Percentiles rank a stretch among this genome's conserved stretches.
Evolutionary conservation across 2,113 vertebrate species (phyloP).

Genomic region (Emydocephalus ijimae): DNA sequence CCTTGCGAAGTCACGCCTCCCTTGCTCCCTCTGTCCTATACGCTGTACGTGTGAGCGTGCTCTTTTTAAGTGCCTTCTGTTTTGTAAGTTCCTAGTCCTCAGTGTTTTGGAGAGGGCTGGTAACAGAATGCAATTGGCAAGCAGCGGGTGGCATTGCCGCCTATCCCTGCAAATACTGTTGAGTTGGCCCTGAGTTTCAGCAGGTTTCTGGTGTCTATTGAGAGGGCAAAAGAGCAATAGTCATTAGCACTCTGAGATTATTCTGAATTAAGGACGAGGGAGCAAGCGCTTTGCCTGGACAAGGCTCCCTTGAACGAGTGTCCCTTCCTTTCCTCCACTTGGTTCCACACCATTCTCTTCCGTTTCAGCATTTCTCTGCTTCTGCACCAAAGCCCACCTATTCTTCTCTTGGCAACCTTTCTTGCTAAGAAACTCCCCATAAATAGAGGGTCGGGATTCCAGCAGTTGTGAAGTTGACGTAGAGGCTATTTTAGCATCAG

Average conservation of each 20-base stretch:
- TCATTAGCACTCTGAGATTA: background rate
- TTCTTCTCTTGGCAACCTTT: background rate
- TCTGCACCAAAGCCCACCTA: background rate
- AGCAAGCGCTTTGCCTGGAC: slow-evolving; percentile 50
- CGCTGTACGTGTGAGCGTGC: background rate
- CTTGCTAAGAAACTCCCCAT: background rate
- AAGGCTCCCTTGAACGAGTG: slow-evolving; percentile 20
- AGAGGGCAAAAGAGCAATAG: background rate
- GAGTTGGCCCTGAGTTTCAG: background rate
- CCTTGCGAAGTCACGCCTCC: slow-evolving; percentile 24
- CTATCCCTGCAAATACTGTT: background rate
- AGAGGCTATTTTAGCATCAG: background rate
- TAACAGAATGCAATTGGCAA: background rate
- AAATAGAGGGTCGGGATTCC: background rate
- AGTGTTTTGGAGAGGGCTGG: background rate
- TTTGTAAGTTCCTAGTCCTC: background rate
- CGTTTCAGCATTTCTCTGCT: slow-evolving; percentile 17
- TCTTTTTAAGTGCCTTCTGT: background rate
- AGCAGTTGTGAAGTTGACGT: too few species aligned
- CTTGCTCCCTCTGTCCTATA: slow-evolving; percentile 27
- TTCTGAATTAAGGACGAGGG: slow-evolving; percentile 48
- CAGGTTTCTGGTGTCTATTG: background rate
- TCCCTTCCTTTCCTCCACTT: background rate
- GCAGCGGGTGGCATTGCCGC: background rate
- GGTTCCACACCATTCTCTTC: slow-evolving; percentile 28